phyloP scores from a whole-genome alignment of 2,888 invertebrate species.

The Tetranychus truncatus region DNA sequence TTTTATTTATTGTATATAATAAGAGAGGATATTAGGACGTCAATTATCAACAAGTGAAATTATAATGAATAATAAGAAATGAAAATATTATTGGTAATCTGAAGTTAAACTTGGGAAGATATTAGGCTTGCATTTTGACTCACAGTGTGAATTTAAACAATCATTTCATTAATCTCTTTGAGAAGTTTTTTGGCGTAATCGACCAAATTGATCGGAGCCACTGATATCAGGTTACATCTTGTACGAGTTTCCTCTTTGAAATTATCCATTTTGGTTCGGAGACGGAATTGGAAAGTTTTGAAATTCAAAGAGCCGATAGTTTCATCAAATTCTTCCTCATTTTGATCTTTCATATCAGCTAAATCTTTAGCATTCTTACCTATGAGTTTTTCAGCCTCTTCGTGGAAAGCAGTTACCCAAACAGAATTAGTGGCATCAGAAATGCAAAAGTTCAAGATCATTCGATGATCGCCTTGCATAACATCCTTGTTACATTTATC shows the following conservation, averaged over 20 bases:
- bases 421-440: constrained; percentile 69
- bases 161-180: constrained; percentile 41
- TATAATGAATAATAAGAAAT: no score
- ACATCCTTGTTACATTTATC: constrained; percentile 79
- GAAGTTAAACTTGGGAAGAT: no score
- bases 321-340: constrained; percentile 46
- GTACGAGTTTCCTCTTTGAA: constrained; percentile 73
- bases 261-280: constrained; percentile 70
- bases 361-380: constrained; percentile 51
- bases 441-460: constrained; percentile 60
- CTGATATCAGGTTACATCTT: constrained; percentile 51
- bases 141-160: background rate
- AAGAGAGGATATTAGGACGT: no score
- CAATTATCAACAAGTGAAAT: no score
- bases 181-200: constrained; percentile 54
- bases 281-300: constrained; percentile 57
- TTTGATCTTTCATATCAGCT: constrained; percentile 38
- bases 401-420: constrained; percentile 76
- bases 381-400: constrained; percentile 53
- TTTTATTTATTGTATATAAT: no score
- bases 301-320: constrained; percentile 58
- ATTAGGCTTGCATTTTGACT: no score
- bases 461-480: constrained; percentile 64
- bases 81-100: no score
- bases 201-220: constrained; percentile 53